Conservation (phyloP, 2,888 invertebrate species). For the Lamproptera curius region DNA sequence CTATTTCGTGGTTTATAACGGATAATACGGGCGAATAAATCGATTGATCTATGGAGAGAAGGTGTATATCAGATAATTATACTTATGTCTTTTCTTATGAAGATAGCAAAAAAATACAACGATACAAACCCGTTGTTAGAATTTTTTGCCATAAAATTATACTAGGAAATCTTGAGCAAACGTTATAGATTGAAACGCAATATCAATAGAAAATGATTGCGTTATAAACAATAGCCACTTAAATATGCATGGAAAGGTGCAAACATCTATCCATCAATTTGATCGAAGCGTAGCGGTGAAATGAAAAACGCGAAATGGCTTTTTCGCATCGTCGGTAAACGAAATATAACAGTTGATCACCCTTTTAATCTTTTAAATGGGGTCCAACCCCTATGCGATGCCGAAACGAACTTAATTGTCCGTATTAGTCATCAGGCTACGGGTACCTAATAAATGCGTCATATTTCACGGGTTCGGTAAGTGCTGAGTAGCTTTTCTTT, state of each 20-base stretch:
- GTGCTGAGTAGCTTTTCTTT: neutral
- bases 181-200: too few species aligned
- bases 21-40: too few species aligned
- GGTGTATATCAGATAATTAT: too few species aligned
- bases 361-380: slow-evolving; percentile 19
- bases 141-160: too few species aligned
- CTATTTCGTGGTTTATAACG: too few species aligned
- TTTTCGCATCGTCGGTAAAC: neutral
- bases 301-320: slow-evolving; percentile 1
- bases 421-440: slow-evolving; percentile 18
- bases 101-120: too few species aligned
- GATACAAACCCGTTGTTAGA: too few species aligned
- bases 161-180: too few species aligned
- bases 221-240: neutral
- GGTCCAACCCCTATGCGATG: slow-evolving; percentile 14
- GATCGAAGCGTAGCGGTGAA: neutral
- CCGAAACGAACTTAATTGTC: slow-evolving; percentile 20
- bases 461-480: slow-evolving; percentile 1
- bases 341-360: slow-evolving; percentile 10
- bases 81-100: too few species aligned
- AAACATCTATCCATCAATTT: slow-evolving; percentile 4
- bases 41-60: too few species aligned
- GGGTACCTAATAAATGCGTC: slow-evolving; percentile 16
- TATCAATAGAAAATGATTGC: too few species aligned
- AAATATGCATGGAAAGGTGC: neutral